Conservation (phyloP, 2,113 vertebrate species). For the Myodes glareolus region DNA sequence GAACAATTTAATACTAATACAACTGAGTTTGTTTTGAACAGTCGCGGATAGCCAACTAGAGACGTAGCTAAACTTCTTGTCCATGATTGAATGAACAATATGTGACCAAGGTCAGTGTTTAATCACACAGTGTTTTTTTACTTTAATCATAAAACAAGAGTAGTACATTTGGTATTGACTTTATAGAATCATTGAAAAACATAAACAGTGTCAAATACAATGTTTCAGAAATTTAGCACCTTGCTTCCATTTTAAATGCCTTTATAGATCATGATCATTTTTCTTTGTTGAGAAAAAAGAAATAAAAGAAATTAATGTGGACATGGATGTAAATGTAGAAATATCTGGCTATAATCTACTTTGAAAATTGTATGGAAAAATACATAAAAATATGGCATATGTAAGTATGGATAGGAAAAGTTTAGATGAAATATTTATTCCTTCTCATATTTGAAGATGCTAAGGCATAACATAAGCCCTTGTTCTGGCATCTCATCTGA, state of each 20-base stretch:
- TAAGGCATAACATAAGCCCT: conserved; percentile 66
- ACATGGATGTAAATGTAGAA: conserved; percentile 17
- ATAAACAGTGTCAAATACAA: neutral
- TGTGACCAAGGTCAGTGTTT: neutral
- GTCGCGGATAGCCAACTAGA: neutral
- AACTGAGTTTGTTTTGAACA: neutral
- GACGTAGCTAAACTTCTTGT: neutral
- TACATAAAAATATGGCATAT: conserved; percentile 1
- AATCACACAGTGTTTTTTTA: neutral
- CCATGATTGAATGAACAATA: neutral
- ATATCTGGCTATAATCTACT: conserved; percentile 63
- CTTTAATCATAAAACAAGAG: neutral
- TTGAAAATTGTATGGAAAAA: conserved; percentile 52
- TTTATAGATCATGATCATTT: neutral
- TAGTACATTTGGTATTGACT: neutral
- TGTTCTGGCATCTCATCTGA: conserved; percentile 76
- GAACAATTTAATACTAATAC: neutral
- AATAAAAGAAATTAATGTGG: neutral
- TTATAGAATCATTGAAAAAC: neutral
- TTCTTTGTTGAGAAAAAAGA: neutral
- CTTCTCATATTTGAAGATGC: conserved; percentile 75
- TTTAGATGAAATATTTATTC: conserved; percentile 73
- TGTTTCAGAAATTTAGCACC: conserved; percentile 11
- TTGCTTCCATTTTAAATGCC: neutral
- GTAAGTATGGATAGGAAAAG: conserved; percentile 40